Percentiles rank a stretch among this genome's conserved stretches.
Evolutionary conservation across 2,113 vertebrate species (phyloP).

Genomic region (Myotis yumanensis): DNA sequence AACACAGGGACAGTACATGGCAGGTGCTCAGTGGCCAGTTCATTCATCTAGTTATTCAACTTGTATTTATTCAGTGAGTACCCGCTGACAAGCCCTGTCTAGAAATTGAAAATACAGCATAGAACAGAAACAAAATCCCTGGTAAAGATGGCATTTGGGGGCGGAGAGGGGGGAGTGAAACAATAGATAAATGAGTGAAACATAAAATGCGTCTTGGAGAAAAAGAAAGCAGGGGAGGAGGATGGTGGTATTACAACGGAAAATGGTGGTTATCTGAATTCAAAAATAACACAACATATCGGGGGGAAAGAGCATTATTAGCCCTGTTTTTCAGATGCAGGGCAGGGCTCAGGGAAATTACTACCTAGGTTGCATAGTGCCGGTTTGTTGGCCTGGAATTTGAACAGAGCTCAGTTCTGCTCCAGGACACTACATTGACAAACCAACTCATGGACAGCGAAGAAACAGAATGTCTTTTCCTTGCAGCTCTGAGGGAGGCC

Average conservation of each 20-base stretch:
- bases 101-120: not conserved
- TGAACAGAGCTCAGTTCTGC: not conserved
- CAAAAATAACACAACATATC: not conserved
- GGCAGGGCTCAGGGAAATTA: not conserved
- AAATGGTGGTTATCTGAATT: not conserved
- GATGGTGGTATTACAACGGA: not conserved
- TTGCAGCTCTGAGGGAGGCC: not conserved
- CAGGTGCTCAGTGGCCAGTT: not conserved
- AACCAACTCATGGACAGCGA: not conserved
- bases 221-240: not conserved
- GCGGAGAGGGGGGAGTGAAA: not conserved
- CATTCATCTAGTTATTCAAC: not conserved
- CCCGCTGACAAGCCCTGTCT: not conserved
- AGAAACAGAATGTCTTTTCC: not conserved
- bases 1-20: not conserved
- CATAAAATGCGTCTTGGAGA: not conserved
- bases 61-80: not conserved
- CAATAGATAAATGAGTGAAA: not conserved
- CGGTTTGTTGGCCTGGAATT: not conserved
- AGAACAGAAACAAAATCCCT: not conserved
- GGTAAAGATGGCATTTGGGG: not conserved
- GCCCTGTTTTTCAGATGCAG: not conserved
- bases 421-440: not conserved
- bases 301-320: not conserved
- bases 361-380: rapidly evolving